A percentile compares a stretch with the other conserved stretches of the same genome.
These are phyloP conservation scores for Spisula solida DNA, from an alignment of 2,888 invertebrate genomes.

Conservation along the genomic window DNA sequence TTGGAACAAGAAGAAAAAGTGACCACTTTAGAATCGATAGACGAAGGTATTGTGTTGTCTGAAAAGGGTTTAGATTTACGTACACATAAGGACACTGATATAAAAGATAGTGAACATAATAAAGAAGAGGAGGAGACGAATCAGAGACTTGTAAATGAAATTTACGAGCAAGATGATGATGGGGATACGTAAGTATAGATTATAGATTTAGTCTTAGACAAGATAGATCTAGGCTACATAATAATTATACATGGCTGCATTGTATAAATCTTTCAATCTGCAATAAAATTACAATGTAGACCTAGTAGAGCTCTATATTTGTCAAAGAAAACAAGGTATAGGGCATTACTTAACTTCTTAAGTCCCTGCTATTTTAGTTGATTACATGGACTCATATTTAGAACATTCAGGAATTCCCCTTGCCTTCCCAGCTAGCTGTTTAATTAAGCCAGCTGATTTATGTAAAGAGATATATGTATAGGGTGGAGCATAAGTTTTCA, in stretches of 20 bases:
- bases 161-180: constrained; percentile 80
- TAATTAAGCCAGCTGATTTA: not conserved
- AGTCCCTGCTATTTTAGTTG: not conserved
- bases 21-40: constrained; percentile 22
- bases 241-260: too few relatives aligned
- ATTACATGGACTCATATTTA: constrained; percentile 64
- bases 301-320: too few relatives aligned
- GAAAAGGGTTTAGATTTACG: constrained; percentile 32
- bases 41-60: constrained; percentile 60
- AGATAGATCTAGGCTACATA: not conserved
- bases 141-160: constrained; percentile 33
- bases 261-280: too few relatives aligned
- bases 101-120: not conserved
- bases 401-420: constrained; percentile 55
- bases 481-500: not conserved
- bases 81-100: too few relatives aligned
- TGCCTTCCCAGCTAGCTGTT: constrained; percentile 38
- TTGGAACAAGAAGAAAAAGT: constrained; percentile 25
- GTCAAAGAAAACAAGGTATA: too few relatives aligned
- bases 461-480: not conserved
- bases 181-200: constrained; percentile 82
- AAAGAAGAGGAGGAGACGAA: constrained; percentile 2
- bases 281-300: too few relatives aligned
- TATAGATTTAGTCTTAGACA: too few relatives aligned
- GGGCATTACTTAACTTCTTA: not conserved